A percentile compares a stretch with the other conserved stretches of the same genome.
Conservation (phyloP, 2,888 invertebrate genomes). For the Anoncus sp. region DNA sequence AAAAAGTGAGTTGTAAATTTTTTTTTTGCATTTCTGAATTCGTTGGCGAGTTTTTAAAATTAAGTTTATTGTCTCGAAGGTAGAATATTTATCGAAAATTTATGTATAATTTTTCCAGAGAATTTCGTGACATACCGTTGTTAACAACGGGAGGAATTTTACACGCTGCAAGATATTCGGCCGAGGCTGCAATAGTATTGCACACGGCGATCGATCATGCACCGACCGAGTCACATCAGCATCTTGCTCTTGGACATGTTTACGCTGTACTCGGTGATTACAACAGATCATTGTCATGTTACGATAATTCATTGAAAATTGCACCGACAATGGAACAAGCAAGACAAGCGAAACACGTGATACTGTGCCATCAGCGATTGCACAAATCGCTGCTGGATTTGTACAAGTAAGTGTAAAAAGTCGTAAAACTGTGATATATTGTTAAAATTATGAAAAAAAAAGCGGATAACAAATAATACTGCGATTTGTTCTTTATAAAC, state of each 20-base stretch:
- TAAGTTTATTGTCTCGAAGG: too few species aligned
- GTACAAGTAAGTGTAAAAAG: slow-evolving; percentile 86
- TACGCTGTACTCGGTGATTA: slow-evolving; percentile 89
- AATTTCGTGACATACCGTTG: slow-evolving; percentile 89
- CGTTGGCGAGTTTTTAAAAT: too few species aligned
- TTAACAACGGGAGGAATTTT: slow-evolving; percentile 90
- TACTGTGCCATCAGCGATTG: slow-evolving; percentile 88
- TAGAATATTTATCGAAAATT: neutral
- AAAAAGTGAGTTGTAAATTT: too few species aligned
- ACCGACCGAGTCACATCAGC: slow-evolving; percentile 85
- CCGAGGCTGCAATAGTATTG: slow-evolving; percentile 90
- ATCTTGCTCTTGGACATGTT: slow-evolving; percentile 90
- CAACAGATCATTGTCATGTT: slow-evolving; percentile 88
- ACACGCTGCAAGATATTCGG: slow-evolving; percentile 87
- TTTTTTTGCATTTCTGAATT: neutral
- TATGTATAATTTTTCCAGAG: slow-evolving; percentile 82
- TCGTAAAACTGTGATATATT: too few species aligned
- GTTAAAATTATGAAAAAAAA: too few species aligned
- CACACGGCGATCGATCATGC: slow-evolving; percentile 90
- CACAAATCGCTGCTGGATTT: slow-evolving; percentile 86
- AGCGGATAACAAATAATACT: too few species aligned
- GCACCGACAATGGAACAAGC: slow-evolving; percentile 87
- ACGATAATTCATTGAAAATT: slow-evolving; percentile 87
- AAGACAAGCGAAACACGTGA: slow-evolving; percentile 86
- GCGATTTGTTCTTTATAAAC: too few species aligned